These are phyloP conservation scores for Peucedramus taeniatus DNA, from an alignment of 2,113 vertebrate genomes.

Conservation along the genomic window DNA sequence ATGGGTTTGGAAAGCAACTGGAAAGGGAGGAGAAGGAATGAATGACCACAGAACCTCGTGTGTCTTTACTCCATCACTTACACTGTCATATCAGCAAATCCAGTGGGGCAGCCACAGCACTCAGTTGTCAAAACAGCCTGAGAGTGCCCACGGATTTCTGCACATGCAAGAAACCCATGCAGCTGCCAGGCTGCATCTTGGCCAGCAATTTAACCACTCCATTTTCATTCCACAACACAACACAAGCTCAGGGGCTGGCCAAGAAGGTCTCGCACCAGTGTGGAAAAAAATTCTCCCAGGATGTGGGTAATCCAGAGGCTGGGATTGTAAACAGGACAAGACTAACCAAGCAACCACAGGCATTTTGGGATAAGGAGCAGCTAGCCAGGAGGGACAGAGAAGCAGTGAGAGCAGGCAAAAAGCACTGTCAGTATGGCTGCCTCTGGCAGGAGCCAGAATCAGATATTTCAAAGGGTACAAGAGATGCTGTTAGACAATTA, in stretches of 20 bases:
- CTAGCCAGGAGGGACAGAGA: neutral
- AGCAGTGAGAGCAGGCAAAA: neutral
- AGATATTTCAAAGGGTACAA: neutral
- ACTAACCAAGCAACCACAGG: slow-evolving; percentile 16
- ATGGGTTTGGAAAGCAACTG: slow-evolving; percentile 79
- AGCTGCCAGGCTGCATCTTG: neutral
- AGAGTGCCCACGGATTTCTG: neutral
- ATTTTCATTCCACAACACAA: neutral
- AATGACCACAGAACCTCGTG: neutral
- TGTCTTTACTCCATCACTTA: neutral
- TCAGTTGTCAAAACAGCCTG: neutral
- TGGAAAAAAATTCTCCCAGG: neutral
- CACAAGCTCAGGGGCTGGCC: neutral
- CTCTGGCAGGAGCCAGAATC: neutral
- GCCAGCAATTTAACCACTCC: neutral
- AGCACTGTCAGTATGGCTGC: neutral
- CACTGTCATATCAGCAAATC: neutral
- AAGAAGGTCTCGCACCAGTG: neutral
- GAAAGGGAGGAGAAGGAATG: neutral
- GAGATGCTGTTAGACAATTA: neutral
- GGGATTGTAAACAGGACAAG: neutral
- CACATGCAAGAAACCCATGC: neutral
- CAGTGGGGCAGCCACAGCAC: neutral
- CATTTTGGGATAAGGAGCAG: neutral
- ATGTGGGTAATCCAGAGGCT: slow-evolving; percentile 4